Evolutionary conservation across 2,888 invertebrate species (phyloP), one percentile per base, ranked within the genome.

Genomic region (Adela reaumurella): DNA sequence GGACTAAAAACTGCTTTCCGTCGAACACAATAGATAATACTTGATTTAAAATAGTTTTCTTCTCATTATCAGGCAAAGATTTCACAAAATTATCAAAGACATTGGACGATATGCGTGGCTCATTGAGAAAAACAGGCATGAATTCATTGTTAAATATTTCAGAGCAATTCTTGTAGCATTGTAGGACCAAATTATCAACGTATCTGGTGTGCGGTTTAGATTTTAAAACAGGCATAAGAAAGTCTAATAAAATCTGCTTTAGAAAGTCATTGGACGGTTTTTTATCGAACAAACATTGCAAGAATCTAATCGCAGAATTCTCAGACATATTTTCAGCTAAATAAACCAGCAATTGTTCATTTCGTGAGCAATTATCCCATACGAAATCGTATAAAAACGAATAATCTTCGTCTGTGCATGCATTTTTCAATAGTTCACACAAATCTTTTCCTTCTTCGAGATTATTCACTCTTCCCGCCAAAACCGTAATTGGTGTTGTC

Each of bases 51-150:
- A 70, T 61, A 2, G 55, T 52, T 0, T 53, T 51, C 19, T 59
- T 55, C 1, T 62, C 56, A 1, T 47, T 43, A 1, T 49, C 46
- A 4, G 59, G 56, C 19, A 68, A 52, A 2, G 53, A 58, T 1
- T 54, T 49, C n/a, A 67, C 50, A 28, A 62, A 72, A 51, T 68
- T 64, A 28, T 63, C 60, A 17, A 76, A 16, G 1, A 70, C 49
- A 48, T 58, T 61, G 41, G 52, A 60, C 2, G 65, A 56, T 24
- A 68, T 55, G 2, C 61, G 53, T 0, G 51, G 24, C 46, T 70
- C 65, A 54, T 61, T 62, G 1, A 70, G 48, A 19, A 73, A 24
- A 2, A 51, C 47, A 47, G 54, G 53, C 10, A 73, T 44, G 10
- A 46, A 19, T 16, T 68, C 46, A 3, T 53, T 53, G 53, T 58